Evolutionary conservation across 2,888 invertebrate genomes (phyloP).

Genomic region (Notodonta dromedarius): DNA sequence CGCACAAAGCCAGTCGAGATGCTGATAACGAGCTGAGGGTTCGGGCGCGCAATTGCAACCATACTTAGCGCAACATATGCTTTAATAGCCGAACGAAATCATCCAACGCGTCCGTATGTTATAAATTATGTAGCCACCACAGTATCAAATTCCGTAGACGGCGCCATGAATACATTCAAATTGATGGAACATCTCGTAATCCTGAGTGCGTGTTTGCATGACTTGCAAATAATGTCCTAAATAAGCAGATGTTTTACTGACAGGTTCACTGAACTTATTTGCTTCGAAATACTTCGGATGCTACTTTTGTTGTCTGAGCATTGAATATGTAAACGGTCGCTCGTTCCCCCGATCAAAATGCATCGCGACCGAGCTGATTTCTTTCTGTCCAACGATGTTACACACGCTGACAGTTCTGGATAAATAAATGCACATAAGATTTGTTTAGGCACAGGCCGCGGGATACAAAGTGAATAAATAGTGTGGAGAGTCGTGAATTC

Average conservation of each 20-base stretch:
- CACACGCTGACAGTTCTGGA: constrained; percentile 50
- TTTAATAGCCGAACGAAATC: constrained; percentile 39
- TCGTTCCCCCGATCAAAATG: constrained; percentile 51
- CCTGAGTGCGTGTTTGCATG: constrained; percentile 45
- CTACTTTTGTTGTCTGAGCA: constrained; percentile 49
- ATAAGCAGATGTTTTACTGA: constrained; percentile 70
- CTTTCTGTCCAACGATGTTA: constrained; percentile 48
- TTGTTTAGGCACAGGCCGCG: constrained; percentile 66
- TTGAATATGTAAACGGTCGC: constrained; percentile 60
- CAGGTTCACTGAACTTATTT: constrained; percentile 64
- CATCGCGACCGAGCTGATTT: constrained; percentile 44
- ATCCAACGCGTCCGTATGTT: neutral
- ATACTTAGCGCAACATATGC: constrained; percentile 51
- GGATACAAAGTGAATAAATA: constrained; percentile 59
- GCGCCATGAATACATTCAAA: constrained; percentile 44
- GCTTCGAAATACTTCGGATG: constrained; percentile 40
- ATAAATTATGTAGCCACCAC: constrained; percentile 14
- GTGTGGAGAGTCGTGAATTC: constrained; percentile 44
- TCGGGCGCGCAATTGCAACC: constrained; percentile 57
- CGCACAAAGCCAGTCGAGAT: constrained; percentile 69
- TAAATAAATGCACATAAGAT: constrained; percentile 80
- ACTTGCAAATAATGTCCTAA: constrained; percentile 71
- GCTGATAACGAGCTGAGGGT: constrained; percentile 59
- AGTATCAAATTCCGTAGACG: constrained; percentile 20
- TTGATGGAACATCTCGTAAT: constrained; percentile 41